A percentile compares a stretch with the other conserved stretches of the same genome.
phyloP scores from a whole-genome alignment of 2,888 invertebrate genomes.

The Thereva nobilitata region DNA sequence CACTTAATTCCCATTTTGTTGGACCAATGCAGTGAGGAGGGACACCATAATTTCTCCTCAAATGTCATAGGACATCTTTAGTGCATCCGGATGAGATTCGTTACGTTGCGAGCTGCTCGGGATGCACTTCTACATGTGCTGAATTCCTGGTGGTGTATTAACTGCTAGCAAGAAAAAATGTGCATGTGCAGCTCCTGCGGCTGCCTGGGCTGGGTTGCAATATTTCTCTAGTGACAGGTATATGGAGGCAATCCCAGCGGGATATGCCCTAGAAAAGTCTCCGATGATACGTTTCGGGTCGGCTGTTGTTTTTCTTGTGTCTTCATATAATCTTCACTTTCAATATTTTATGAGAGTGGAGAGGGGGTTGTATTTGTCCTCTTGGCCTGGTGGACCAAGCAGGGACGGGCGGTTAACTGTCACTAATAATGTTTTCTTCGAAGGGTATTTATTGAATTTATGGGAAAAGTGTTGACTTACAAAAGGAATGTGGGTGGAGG shows the following conservation, averaged over 20 bases:
- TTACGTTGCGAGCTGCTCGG: background rate
- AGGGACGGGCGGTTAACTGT: background rate
- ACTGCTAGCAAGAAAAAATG: constrained; percentile 2
- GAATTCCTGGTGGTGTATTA: background rate
- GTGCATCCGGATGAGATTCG: constrained; percentile 6
- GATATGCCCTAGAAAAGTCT: constrained; percentile 1
- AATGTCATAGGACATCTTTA: constrained; percentile 26
- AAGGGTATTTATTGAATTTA: constrained; percentile 12
- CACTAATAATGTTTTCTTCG: constrained; percentile 29
- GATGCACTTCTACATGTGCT: background rate
- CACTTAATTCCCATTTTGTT: constrained; percentile 33
- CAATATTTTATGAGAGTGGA: constrained; percentile 20
- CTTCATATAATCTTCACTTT: constrained; percentile 20
- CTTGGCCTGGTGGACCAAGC: constrained; percentile 22
- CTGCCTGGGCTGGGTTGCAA: constrained; percentile 20
- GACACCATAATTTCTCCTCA: constrained; percentile 26
- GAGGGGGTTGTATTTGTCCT: background rate
- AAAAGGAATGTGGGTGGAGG: too few species aligned
- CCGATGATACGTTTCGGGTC: constrained; percentile 13
- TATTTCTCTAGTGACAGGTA: constrained; percentile 31
- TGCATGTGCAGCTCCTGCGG: constrained; percentile 29
- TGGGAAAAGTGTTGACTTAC: background rate
- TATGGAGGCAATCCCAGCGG: constrained; percentile 34
- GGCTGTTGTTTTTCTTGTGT: constrained; percentile 19
- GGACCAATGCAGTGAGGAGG: constrained; percentile 19